These are phyloP conservation scores for Notospermus geniculatus DNA, from an alignment of 1,140 invertebrate species.

Conservation along the genomic window DNA sequence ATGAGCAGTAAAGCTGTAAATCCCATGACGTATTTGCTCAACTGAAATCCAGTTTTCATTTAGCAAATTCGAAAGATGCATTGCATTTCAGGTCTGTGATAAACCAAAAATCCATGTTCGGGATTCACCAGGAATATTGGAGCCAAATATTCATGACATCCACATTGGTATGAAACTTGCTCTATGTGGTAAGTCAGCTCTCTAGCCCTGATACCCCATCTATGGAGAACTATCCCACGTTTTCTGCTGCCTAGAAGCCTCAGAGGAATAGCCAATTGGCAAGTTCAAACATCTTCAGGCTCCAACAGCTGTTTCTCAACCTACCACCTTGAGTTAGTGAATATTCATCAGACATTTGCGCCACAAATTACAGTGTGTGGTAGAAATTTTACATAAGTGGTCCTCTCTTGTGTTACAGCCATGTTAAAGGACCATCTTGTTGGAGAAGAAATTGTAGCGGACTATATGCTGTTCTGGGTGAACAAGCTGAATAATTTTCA, in stretches of 20 bases:
- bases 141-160: conserved; percentile 71
- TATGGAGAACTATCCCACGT: too few relatives aligned
- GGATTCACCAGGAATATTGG: conserved; percentile 93
- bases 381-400: not conserved
- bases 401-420: conserved; percentile 47
- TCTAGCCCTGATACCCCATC: too few relatives aligned
- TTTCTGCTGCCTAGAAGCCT: too few relatives aligned
- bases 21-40: too few relatives aligned
- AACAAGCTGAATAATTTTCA: conserved; percentile 68
- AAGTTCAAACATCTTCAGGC: too few relatives aligned
- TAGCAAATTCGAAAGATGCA: too few relatives aligned
- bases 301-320: too few relatives aligned
- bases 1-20: not conserved
- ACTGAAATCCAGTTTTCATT: too few relatives aligned
- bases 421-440: conserved; percentile 83
- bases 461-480: conserved; percentile 91
- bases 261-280: too few relatives aligned
- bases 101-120: conserved; percentile 81
- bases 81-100: conserved; percentile 59
- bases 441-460: conserved; percentile 80
- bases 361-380: too few relatives aligned
- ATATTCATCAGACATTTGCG: not conserved
- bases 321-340: not conserved
- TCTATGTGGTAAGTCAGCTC: conserved; percentile 69
- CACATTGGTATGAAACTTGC: conserved; percentile 85